Percentiles rank a stretch among this genome's conserved stretches.
Evolutionary conservation across 2,888 invertebrate species (phyloP).

Genomic region (Metellina segmentata): DNA sequence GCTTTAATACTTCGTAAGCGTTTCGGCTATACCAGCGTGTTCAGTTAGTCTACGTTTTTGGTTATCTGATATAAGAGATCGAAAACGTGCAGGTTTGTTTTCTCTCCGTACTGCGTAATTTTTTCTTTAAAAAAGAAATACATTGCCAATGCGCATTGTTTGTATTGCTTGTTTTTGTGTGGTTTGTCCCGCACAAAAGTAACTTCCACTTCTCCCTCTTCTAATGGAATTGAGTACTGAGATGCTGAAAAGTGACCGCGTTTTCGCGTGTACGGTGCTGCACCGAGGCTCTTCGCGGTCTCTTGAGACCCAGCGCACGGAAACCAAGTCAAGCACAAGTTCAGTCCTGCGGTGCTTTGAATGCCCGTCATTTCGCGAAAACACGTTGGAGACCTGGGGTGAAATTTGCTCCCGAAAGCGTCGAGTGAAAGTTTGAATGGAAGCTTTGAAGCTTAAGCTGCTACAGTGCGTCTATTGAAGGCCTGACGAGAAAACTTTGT

Average conservation of each 20-base stretch:
- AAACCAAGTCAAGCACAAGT: too few relatives aligned
- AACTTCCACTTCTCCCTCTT: neutral
- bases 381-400: constrained; percentile 27
- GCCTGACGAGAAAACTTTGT: neutral
- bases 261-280: constrained; percentile 55
- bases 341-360: neutral
- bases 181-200: neutral
- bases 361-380: constrained; percentile 57
- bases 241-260: constrained; percentile 31
- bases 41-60: constrained; percentile 15
- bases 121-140: constrained; percentile 27
- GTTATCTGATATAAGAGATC: constrained; percentile 14
- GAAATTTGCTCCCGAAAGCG: neutral
- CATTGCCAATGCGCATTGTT: constrained; percentile 30
- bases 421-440: neutral
- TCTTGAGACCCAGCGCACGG: too few relatives aligned
- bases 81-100: constrained; percentile 36
- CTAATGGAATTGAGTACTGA: constrained; percentile 32
- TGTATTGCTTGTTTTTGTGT: constrained; percentile 1
- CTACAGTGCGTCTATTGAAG: neutral
- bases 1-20: constrained; percentile 42
- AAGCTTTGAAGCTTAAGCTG: neutral
- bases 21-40: constrained; percentile 56
- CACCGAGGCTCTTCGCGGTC: neutral
- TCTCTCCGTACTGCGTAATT: neutral